Evolutionary conservation across 1,140 invertebrate species (phyloP).

Genomic region (Drosophila nigromelanica): DNA sequence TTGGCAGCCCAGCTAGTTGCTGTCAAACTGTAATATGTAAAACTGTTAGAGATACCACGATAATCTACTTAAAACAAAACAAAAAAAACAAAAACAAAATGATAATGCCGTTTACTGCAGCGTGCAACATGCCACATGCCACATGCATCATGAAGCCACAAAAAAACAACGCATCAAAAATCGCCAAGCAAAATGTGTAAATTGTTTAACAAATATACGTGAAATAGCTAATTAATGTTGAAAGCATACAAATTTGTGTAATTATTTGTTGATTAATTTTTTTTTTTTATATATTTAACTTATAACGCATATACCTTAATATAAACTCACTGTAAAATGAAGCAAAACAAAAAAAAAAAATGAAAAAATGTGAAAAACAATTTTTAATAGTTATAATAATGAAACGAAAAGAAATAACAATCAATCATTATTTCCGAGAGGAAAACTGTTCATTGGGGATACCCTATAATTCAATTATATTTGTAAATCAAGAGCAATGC

Average conservation of each 20-base stretch:
- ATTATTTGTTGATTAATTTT: conserved; percentile 41
- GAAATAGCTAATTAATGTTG: conserved; percentile 65
- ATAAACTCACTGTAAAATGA: conserved; percentile 39
- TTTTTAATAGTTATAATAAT: conserved; percentile 26
- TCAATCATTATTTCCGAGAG: neutral
- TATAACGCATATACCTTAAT: conserved; percentile 36
- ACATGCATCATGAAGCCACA: neutral
- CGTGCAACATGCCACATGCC: conserved; percentile 4
- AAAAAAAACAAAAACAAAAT: neutral
- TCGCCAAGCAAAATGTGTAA: conserved; percentile 58
- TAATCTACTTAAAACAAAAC: conserved; percentile 1
- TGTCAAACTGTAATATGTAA: conserved; percentile 31
- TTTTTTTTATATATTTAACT: conserved; percentile 26
- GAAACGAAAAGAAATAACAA: neutral
- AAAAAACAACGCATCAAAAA: conserved; percentile 23
- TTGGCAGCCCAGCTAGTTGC: conserved; percentile 15
- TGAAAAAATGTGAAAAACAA: conserved; percentile 2
- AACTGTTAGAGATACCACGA: conserved; percentile 8
- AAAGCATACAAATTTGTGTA: conserved; percentile 35
- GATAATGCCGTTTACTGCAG: conserved; percentile 1
- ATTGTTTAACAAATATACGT: conserved; percentile 66
- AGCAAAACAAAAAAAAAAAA: conserved; percentile 15
- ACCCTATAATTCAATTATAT: conserved; percentile 30
- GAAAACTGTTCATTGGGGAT: conserved; percentile 25
- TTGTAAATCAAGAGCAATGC: conserved; percentile 15